These are phyloP conservation scores for Emys orbicularis DNA, from an alignment of 2,797 vertebrate species.

Conservation along the genomic window DNA sequence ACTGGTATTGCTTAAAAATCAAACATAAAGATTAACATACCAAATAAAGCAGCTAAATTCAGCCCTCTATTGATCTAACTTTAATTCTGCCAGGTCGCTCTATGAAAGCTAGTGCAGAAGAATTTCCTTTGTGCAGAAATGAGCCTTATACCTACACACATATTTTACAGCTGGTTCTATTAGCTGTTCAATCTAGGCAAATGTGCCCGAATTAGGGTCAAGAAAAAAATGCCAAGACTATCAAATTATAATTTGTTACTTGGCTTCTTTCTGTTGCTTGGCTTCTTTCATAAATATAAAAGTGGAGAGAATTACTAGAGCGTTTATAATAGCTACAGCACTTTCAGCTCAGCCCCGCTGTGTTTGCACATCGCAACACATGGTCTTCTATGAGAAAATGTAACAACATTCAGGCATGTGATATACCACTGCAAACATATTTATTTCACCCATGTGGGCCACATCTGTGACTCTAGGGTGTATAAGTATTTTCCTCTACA, in stretches of 20 bases:
- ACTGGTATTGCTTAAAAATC: slow-evolving; percentile 17
- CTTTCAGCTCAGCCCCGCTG: neutral
- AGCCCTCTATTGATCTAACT: neutral
- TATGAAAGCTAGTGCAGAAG: neutral
- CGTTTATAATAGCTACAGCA: neutral
- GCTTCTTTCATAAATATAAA: neutral
- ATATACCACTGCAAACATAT: neutral
- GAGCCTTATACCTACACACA: neutral
- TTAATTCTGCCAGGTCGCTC: neutral
- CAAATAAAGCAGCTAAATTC: neutral
- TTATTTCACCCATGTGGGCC: slow-evolving; percentile 9
- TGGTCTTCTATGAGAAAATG: neutral
- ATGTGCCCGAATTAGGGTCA: neutral
- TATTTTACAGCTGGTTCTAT: neutral
- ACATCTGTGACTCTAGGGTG: neutral
- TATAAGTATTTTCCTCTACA: neutral
- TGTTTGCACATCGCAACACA: neutral
- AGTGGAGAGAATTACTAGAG: neutral
- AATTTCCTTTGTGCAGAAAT: neutral
- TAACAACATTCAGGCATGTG: neutral
- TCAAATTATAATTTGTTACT: neutral
- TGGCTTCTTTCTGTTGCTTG: neutral
- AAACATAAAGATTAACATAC: neutral
- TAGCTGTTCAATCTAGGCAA: slow-evolving; percentile 9
- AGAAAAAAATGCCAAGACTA: neutral